Evolutionary conservation across 2,797 vertebrate genomes (phyloP), one percentile per base, ranked within the genome.

Genomic region (Channa striata): DNA sequence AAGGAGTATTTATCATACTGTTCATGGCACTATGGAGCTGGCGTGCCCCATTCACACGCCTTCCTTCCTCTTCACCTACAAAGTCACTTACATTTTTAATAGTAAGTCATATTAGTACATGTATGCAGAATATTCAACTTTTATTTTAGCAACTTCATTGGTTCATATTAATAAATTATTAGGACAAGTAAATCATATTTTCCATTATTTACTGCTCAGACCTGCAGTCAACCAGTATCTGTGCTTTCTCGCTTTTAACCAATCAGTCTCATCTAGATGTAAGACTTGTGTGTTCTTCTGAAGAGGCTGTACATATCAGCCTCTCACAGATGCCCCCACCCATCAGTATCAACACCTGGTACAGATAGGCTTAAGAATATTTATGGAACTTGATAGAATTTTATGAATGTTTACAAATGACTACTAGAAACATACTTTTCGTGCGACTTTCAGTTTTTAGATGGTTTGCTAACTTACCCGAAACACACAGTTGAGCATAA

Each of bases 341-440:
- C 64, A 56, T 72, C 25, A 42, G 58, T 52, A 66, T 23, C 57
- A 30, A 67, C 51, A 64, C 56, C 48, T 64, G 54, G 67, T 83
- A 66, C 58, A 74, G 42, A 63, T 81, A 65, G 81, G 33, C 49
- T 74, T 53, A 72, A 74, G 25, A 51, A 67, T 74, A 81, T 81
- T 85, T 82, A 82, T 65, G 80, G 46, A 69, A 64, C 52, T 62
- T 8, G 17, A 72, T 78, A 56, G 12, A 74, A 62, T 86, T 80
- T 80, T 74, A 82, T 72, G 70, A 89, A 87, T 88, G 87, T 90
- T 90, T 88, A 89, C 82, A 88, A 80, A 83, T 74, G 85, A 91
- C 80, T 88, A 89, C 82, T 90, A 82, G 73, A 80, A 78, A 63
- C 19, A 50, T 36, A 65, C 9, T 61, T 73, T 77, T 71, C 77